Evolutionary conservation across 2,888 invertebrate genomes (phyloP), one percentile per base, ranked within the genome.

Genomic region (Macaria liturata): DNA sequence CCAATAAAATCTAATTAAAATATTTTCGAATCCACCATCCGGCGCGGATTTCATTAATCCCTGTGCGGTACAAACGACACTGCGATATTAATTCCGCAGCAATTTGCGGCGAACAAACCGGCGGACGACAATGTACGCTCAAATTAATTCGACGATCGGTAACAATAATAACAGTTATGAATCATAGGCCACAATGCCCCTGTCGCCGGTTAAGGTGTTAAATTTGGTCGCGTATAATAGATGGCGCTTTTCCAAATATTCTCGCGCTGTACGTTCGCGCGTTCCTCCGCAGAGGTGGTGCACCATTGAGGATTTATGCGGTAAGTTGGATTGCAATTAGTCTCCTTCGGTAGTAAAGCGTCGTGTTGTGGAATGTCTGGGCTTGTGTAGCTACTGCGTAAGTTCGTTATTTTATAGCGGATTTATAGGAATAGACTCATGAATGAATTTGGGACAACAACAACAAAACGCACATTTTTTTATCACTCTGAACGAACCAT

Each of bases 81-180:
- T 64, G 62, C 67, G 74, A 78, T 81, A 84, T 84, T 83, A 82
- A 83, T 83, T 70, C 68, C 62, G 64, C 68, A 71, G 73, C 78
- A 74, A 81, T 84, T 84, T 77, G 76, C 61, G 75, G 79, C 65
- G 74, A 20, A 55, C 59, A 72, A 84, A 75, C 78, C 70, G 73
- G 75, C 69, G 72, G 74, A 3, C 77, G 74, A 78, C 77, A 78
- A 79, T 81, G 74, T 78, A 73, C 71, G 72, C 73, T 80, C 68
- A 78, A 86, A 89, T 91, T 90, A 90, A 89, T 89, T 84, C 81
- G 71, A 68, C 75, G 79, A 88, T 88, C 81, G 83, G 84, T 77
- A 76, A 85, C 86, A 85, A 88, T 87, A 86, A 86, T 81, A 80
- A 79, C 74, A 74, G 79, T 75, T 61, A 88, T 91, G 84, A 88